Percentiles rank a stretch among this genome's conserved stretches.
These are phyloP conservation scores for Apamea anceps DNA, from an alignment of 2,888 invertebrate species.

Conservation along the genomic window DNA sequence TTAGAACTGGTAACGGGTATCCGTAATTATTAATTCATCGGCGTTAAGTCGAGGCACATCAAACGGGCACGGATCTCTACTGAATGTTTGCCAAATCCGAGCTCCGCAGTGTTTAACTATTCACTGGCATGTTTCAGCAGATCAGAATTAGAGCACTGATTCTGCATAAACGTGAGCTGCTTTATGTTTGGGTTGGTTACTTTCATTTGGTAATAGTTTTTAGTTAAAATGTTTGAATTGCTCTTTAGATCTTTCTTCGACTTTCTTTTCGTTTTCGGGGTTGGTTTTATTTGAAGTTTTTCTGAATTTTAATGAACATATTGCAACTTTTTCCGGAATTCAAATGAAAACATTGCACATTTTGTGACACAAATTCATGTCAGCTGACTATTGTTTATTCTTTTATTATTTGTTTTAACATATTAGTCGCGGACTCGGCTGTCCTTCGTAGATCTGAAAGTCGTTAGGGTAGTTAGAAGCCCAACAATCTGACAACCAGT, in stretches of 20 bases:
- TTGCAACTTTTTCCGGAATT: no score
- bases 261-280: background rate
- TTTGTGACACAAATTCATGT: background rate
- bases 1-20: conserved; percentile 52
- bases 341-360: background rate
- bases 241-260: background rate
- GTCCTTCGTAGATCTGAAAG: background rate
- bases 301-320: background rate
- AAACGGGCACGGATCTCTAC: conserved; percentile 50
- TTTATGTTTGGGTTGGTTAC: conserved; percentile 26
- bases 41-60: conserved; percentile 58
- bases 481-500: background rate
- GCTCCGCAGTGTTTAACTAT: conserved; percentile 74
- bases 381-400: no score
- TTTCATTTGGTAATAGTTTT: background rate
- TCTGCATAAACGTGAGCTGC: conserved; percentile 66
- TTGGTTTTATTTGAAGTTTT: background rate
- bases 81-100: conserved; percentile 76
- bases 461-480: background rate
- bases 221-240: background rate
- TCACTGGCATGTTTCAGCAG: conserved; percentile 74
- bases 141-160: conserved; percentile 72
- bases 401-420: background rate
- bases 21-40: conserved; percentile 71
- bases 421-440: background rate